These are phyloP conservation scores for Bursaphelenchus mucronatus DNA, from an alignment of 1,140 invertebrate genomes.

Conservation along the genomic window DNA sequence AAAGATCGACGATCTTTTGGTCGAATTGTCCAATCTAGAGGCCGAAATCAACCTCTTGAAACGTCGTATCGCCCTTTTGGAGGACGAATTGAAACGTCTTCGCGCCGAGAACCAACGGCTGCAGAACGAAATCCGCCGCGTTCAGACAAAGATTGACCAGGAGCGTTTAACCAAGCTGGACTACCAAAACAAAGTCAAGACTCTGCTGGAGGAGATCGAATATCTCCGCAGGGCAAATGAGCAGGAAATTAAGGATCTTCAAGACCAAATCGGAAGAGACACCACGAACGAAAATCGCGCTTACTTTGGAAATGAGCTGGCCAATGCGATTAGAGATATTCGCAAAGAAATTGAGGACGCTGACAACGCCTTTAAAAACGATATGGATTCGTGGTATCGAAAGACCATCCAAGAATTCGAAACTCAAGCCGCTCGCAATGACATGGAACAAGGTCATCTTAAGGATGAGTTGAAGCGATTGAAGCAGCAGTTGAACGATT, in stretches of 20 bases:
- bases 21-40: conserved; percentile 53
- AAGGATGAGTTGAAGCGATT: conserved; percentile 65
- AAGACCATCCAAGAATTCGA: conserved; percentile 64
- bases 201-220: conserved; percentile 58
- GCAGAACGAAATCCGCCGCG: conserved; percentile 51
- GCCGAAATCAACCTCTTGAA: conserved; percentile 58
- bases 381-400: conserved; percentile 61
- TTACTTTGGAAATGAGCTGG: conserved; percentile 64
- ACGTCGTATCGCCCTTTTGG: conserved; percentile 52
- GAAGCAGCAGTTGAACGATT: conserved; percentile 61
- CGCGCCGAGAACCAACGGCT: conserved; percentile 56
- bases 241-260: conserved; percentile 64
- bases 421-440: conserved; percentile 64
- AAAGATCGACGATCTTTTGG: conserved; percentile 53
- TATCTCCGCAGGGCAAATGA: conserved; percentile 46
- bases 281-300: conserved; percentile 65
- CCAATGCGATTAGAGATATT: conserved; percentile 64
- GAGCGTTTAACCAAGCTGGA: conserved; percentile 59
- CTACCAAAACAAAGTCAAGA: conserved; percentile 60
- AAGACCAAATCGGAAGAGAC: conserved; percentile 64
- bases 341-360: conserved; percentile 65
- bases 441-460: conserved; percentile 64
- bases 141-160: conserved; percentile 52
- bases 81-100: conserved; percentile 54
- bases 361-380: conserved; percentile 63